Conservation (phyloP, 2,113 vertebrate species). For the Turnix velox region DNA sequence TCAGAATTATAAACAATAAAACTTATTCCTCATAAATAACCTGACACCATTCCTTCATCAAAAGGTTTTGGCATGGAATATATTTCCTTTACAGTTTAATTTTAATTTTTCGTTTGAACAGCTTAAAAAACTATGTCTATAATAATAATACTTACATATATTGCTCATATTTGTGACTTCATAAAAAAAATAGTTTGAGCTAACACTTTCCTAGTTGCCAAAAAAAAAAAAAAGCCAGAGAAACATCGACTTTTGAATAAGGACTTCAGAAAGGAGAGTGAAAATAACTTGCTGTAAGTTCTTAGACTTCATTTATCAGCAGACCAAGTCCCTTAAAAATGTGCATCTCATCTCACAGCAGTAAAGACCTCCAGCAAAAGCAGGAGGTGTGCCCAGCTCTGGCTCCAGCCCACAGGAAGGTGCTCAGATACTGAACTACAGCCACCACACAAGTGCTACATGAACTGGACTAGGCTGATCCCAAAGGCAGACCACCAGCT, state of each 20-base stretch:
- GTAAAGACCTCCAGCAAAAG: neutral
- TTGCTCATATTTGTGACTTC: slow-evolving; percentile 15
- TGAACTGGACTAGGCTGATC: neutral
- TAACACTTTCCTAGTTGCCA: neutral
- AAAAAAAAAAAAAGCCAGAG: slow-evolving; percentile 4
- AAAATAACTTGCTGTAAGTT: neutral
- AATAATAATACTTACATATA: slow-evolving; percentile 25
- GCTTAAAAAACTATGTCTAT: slow-evolving; percentile 42
- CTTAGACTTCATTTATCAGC: neutral
- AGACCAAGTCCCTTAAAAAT: neutral
- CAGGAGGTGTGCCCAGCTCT: fast-evolving
- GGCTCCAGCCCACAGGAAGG: neutral
- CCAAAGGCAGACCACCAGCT: neutral
- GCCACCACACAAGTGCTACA: neutral
- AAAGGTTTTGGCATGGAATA: neutral
- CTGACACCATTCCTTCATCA: neutral
- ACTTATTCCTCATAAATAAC: slow-evolving; percentile 29
- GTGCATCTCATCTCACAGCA: neutral
- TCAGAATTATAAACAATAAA: neutral
- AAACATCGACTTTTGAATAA: slow-evolving; percentile 35
- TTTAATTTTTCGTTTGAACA: neutral
- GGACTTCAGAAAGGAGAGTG: neutral
- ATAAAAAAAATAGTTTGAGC: slow-evolving; percentile 18
- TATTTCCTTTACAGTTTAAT: neutral
- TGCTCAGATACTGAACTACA: neutral